Conservation (phyloP, 1,140 invertebrate species). For the Sarcophaga peregrina region DNA sequence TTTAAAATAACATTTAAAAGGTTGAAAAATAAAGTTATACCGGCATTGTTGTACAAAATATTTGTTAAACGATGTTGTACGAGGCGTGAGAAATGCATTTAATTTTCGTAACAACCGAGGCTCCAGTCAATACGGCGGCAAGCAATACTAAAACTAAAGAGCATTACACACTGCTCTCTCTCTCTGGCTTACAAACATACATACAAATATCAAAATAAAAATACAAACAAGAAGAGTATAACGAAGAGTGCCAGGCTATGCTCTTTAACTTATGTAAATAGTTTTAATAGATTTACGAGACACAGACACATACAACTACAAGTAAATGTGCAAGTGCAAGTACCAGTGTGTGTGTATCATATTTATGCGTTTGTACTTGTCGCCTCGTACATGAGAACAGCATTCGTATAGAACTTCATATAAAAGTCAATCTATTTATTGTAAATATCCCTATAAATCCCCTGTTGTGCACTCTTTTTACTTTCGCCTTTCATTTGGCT, state of each 20-base stretch:
- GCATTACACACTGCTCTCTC: too few relatives aligned
- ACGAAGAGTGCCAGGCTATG: neutral
- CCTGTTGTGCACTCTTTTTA: neutral
- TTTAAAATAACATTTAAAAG: too few relatives aligned
- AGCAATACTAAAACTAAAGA: neutral
- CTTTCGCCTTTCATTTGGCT: neutral
- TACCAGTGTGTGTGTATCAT: neutral
- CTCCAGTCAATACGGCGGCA: slow-evolving; percentile 35
- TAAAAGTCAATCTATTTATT: slow-evolving; percentile 25
- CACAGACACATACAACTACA: neutral
- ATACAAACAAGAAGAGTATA: neutral
- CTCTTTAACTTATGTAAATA: slow-evolving; percentile 9
- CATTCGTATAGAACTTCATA: neutral
- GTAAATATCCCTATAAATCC: slow-evolving; percentile 6
- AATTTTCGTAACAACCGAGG: slow-evolving; percentile 33
- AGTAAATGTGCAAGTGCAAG: neutral
- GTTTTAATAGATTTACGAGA: slow-evolving; percentile 36
- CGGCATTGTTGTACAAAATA: too few relatives aligned
- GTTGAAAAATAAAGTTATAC: too few relatives aligned
- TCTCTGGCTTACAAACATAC: too few relatives aligned
- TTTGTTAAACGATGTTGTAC: neutral
- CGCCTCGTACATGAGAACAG: too few relatives aligned
- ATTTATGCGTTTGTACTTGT: too few relatives aligned
- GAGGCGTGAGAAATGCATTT: slow-evolving; percentile 32
- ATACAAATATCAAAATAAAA: neutral